phyloP scores from a whole-genome alignment of 2,113 vertebrate genomes.

The Eulemur macaco region DNA sequence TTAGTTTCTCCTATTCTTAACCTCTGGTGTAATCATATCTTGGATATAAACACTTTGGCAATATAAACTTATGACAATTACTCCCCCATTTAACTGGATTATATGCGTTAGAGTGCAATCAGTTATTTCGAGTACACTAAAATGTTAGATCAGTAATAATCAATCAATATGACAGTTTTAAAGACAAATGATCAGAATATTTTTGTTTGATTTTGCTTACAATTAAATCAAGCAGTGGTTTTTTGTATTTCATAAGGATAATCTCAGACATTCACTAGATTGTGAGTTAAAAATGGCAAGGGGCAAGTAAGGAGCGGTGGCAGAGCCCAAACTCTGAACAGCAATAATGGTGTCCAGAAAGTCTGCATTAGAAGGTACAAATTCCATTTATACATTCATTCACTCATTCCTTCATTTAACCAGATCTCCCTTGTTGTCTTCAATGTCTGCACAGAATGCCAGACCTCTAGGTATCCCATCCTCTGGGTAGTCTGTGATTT shows the following conservation, averaged over 20 bases:
- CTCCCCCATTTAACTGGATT: not conserved
- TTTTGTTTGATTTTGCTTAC: not conserved
- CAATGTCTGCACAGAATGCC: not conserved
- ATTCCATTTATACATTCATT: not conserved
- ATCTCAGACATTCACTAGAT: not conserved
- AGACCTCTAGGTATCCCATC: not conserved
- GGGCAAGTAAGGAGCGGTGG: not conserved
- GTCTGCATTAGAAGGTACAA: not conserved
- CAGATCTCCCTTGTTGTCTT: not conserved
- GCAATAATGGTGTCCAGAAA: not conserved
- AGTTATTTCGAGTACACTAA: conserved; percentile 1
- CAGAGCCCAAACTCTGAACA: not conserved
- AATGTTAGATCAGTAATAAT: not conserved
- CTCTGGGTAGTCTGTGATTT: not conserved
- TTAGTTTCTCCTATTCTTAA: not conserved
- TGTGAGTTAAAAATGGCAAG: not conserved
- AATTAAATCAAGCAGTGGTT: not conserved
- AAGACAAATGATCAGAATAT: not conserved
- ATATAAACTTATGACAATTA: not conserved
- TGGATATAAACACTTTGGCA: not conserved
- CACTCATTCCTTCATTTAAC: not conserved
- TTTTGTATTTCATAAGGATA: not conserved
- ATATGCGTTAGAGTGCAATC: not conserved
- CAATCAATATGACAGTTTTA: not conserved
- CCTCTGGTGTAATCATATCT: not conserved